phyloP scores from a whole-genome alignment of 2,797 vertebrate genomes.

The Xerus rutilus region DNA sequence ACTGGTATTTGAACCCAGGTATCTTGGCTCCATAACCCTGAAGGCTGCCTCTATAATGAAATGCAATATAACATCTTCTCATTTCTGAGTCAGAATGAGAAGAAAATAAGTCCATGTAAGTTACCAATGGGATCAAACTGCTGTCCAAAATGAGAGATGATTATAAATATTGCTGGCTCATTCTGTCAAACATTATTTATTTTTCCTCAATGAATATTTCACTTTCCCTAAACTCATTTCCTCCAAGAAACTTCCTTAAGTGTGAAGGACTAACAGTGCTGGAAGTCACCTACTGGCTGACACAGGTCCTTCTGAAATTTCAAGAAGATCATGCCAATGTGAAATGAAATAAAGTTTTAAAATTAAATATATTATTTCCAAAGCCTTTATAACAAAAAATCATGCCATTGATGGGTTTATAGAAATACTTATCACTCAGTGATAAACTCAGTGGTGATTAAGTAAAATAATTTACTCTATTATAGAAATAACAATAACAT shows the following conservation, averaged over 20 bases:
- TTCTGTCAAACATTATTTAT: slow-evolving; percentile 20
- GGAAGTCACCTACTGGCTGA: background rate
- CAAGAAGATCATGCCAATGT: background rate
- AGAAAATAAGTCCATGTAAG: background rate
- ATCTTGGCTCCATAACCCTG: background rate
- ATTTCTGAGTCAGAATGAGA: slow-evolving; percentile 13
- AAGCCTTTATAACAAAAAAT: background rate
- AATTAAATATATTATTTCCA: slow-evolving; percentile 26
- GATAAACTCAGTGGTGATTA: slow-evolving; percentile 1
- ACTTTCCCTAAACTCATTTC: background rate
- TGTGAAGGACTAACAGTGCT: background rate
- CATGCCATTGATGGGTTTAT: background rate
- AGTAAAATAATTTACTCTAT: background rate
- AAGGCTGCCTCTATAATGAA: background rate
- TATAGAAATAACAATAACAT: background rate
- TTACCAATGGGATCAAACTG: slow-evolving; percentile 18
- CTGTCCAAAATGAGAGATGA: background rate
- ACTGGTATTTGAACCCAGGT: background rate
- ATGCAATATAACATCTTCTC: background rate
- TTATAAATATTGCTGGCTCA: background rate
- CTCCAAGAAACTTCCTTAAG: slow-evolving; percentile 4
- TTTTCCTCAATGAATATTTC: slow-evolving; percentile 48
- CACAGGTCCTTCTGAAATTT: background rate
- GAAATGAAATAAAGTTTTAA: background rate
- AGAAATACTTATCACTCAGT: background rate